Evolutionary conservation across 1,140 invertebrate species (phyloP), one percentile per base, ranked within the genome.

Genomic region (Solenopsis fugax): DNA sequence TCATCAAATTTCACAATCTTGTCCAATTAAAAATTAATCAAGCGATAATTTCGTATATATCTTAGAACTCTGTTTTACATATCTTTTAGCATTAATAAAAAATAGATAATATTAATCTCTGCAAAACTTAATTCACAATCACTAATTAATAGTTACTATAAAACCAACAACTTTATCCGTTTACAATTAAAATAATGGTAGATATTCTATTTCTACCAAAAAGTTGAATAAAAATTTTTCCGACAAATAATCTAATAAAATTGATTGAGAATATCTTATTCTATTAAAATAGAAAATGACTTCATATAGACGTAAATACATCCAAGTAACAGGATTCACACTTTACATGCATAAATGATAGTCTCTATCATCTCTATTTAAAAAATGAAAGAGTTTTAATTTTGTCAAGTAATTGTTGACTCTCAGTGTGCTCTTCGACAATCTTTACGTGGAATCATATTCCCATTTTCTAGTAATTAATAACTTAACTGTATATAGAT

Each of bases 1-100:
- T 54, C 21, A 16, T 37, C n/a, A 12, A 18, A 41, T 45, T 21
- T 9, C 4, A 16, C 16, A 24, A 24, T 54, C 18, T 67, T 41
- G 60, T 41, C 9, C 6, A 9, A 54, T 54, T 54, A 18, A 80
- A 52, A 69, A 56, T 69, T n/a, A 64, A 78, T 78, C 1, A 50
- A 41, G 13, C 21, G 21, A 48, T n/a, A 64, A 64, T n/a, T 34
- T 62, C 13, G 4, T 10, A 29, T 34, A 16, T 4, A 45, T 62
- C 7, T 29, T n/a, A 45, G 16, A 58, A 75, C 10, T 13, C 1
- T 58, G n/a, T 56, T 34, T 65, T 18, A 12, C 18, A 9, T 64
- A 37, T 5, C 41, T 41, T 41, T 21, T 72, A 5, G 18, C n/a
- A 29, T 16, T 29, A 45, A 48, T 21, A 18, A 41, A 41, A 41